Evolutionary conservation across 2,113 vertebrate genomes (phyloP).

Genomic region (Percina caprodes): DNA sequence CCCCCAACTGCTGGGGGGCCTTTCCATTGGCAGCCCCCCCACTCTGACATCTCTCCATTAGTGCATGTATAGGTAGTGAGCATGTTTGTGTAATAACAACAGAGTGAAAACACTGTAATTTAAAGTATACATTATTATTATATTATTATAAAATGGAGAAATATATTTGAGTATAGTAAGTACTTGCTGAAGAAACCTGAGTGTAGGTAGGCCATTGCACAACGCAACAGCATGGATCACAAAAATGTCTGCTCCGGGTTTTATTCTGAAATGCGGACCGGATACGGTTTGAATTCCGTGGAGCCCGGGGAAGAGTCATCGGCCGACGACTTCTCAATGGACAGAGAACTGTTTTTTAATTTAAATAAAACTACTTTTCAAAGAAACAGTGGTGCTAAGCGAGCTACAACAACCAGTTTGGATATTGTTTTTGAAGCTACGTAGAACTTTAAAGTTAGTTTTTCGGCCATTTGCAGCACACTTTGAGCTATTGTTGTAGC

Average conservation of each 20-base stretch:
- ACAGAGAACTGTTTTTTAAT: slow-evolving; percentile 26
- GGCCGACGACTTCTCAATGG: slow-evolving; percentile 61
- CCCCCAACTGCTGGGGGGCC: no score
- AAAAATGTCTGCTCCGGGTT: not conserved
- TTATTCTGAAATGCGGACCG: slow-evolving; percentile 59
- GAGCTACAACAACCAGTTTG: not conserved
- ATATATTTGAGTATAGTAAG: no score
- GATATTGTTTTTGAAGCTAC: not conserved
- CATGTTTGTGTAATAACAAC: no score
- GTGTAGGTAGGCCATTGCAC: not conserved
- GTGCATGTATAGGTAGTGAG: no score
- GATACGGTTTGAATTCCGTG: slow-evolving; percentile 27
- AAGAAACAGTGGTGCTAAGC: not conserved
- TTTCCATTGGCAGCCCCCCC: no score
- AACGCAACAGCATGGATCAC: no score
- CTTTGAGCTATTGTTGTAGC: slow-evolving; percentile 4
- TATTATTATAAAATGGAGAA: no score
- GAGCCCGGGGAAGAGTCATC: slow-evolving; percentile 60
- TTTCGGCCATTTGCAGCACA: not conserved
- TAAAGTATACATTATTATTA: no score
- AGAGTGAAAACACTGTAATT: no score
- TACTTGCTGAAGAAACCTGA: no score
- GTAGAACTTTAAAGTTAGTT: not conserved
- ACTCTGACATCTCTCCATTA: no score
- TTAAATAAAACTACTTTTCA: slow-evolving; percentile 7